These are phyloP conservation scores for Cheilosia vernalis DNA, from an alignment of 2,888 invertebrate species.

Conservation along the genomic window DNA sequence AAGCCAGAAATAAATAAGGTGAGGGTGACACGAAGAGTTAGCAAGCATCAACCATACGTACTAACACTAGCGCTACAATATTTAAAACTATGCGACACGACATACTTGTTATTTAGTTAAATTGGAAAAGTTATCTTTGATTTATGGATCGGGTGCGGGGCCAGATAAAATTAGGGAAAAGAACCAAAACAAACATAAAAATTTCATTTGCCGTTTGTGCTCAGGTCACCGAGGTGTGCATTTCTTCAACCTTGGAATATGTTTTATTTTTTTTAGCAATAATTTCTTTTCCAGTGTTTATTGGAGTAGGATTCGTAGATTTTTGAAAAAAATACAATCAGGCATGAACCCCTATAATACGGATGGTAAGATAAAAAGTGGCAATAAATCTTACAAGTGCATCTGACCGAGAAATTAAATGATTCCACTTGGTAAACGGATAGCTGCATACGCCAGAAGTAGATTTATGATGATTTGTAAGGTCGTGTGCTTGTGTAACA, in stretches of 20 bases:
- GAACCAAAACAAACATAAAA: slow-evolving; percentile 38
- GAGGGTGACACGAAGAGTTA: no score
- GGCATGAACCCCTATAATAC: slow-evolving; percentile 18
- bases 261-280: slow-evolving; percentile 8
- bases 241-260: slow-evolving; percentile 15
- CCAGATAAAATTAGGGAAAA: slow-evolving; percentile 40
- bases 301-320: slow-evolving; percentile 29
- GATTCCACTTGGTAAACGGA: slow-evolving; percentile 31
- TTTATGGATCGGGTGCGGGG: slow-evolving; percentile 51
- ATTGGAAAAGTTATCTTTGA: slow-evolving; percentile 76
- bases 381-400: slow-evolving; percentile 64
- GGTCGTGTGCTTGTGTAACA: not conserved
- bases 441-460: slow-evolving; percentile 8
- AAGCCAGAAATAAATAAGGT: no score
- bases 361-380: slow-evolving; percentile 3
- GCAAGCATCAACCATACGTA: no score
- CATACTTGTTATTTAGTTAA: slow-evolving; percentile 73
- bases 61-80: not conserved
- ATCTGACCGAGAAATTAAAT: slow-evolving; percentile 69
- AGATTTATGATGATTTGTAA: slow-evolving; percentile 31
- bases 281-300: slow-evolving; percentile 22
- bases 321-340: slow-evolving; percentile 4
- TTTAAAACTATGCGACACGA: slow-evolving; percentile 46
- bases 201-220: slow-evolving; percentile 39
- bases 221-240: slow-evolving; percentile 26